Evolutionary conservation across 2,113 vertebrate genomes (phyloP), one percentile per base, ranked within the genome.

Genomic region (Leucopternis melanops): DNA sequence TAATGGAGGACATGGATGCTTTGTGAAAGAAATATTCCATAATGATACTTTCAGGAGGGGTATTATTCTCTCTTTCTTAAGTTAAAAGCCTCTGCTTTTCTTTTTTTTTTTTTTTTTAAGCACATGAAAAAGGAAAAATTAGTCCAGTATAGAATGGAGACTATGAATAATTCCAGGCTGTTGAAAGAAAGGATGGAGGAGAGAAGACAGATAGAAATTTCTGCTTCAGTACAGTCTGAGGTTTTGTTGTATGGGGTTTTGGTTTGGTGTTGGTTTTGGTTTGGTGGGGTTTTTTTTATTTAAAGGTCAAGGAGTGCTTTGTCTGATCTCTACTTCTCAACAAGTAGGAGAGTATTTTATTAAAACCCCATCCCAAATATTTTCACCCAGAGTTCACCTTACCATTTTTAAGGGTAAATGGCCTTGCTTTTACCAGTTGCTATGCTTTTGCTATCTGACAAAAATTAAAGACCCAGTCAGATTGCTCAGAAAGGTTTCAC

Each of bases 11-110:
- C 79, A 74, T 83, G 26, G 74, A 97, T 73, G 61, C 14, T 90
- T 92, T 96, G 55, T 96, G 90, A 96, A 97, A 97, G 77, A 93
- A 96, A 97, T 95, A 96, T 71, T 96, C 88, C 80, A 44, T 80
- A 94, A 89, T 47, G 77, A 88, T 87, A 92, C 52, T 92, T 92
- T 94, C 45, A 83, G 32, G 75, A 82, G 31, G 54, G 55, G 78
- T 94, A 63, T 91, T 65, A 72, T 71, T 92, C 34, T 88, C n/a
- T 3, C 9, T 91, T 95, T 75, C 55, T 67, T 66, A 61, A 91
- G 45, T 29, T 95, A 77, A 95, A 94, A 52, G 3, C 34, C 20
- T 85, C 50, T 73, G 3, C 9, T n/a, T 47, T 10, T 26, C n/a
- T 34, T 5, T 10, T 26, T n/a, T 32, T 15, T 26, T 66, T 49